Evolutionary conservation across 30 jellyfish, hydroid and myxozoan species (phyloP).

Genomic region (Morbakka virulenta): DNA sequence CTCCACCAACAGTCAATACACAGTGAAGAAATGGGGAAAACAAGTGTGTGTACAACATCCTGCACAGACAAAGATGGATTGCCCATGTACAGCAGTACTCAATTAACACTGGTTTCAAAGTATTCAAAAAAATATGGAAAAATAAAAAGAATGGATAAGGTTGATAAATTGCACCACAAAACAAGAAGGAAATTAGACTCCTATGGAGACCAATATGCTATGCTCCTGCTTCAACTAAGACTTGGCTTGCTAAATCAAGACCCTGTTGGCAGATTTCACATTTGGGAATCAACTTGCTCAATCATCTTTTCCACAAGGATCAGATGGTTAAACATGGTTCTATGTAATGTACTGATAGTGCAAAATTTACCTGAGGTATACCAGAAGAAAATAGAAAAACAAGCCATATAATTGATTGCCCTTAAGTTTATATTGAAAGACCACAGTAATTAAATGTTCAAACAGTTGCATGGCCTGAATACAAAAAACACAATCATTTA

Average conservation of each 20-base stretch:
- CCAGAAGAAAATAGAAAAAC: neutral
- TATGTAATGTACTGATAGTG: slow-evolving; percentile 4
- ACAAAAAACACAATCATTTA: slow-evolving; percentile 5
- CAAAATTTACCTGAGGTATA: neutral
- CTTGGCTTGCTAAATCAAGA: slow-evolving; percentile 3
- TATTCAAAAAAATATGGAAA: too few species aligned
- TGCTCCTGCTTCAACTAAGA: neutral
- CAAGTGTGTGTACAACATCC: too few species aligned
- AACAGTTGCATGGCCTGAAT: too few species aligned
- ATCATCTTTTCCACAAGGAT: neutral
- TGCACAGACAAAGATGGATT: too few species aligned
- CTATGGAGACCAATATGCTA: too few species aligned
- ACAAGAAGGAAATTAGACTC: too few species aligned
- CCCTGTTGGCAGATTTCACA: neutral
- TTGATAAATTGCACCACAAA: too few species aligned
- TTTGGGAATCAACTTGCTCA: neutral
- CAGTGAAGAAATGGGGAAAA: too few species aligned
- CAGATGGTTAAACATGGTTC: neutral
- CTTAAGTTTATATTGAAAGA: slow-evolving; percentile 7
- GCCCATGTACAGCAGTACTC: too few species aligned
- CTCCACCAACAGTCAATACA: neutral
- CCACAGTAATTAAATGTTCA: slow-evolving; percentile 4
- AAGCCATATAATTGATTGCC: neutral
- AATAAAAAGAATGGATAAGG: too few species aligned
- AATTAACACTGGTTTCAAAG: too few species aligned